These are phyloP conservation scores for Tetraneura akinire DNA, from an alignment of 1,140 invertebrate species.

Conservation along the genomic window DNA sequence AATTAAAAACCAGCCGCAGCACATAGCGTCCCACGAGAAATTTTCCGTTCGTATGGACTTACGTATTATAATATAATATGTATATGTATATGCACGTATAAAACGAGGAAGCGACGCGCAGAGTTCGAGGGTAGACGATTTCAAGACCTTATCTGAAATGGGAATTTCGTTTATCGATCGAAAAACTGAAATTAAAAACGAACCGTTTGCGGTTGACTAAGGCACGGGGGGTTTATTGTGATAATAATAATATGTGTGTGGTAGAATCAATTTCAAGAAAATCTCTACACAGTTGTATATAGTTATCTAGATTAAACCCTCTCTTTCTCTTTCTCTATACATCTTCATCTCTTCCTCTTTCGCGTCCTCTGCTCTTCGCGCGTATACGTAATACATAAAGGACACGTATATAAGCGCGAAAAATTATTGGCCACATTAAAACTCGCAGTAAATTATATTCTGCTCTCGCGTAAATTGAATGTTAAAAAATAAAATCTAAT, in stretches of 20 bases:
- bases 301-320: too few species aligned
- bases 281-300: too few species aligned
- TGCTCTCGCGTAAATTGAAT: neutral
- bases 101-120: neutral
- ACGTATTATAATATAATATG: neutral
- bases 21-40: conserved; percentile 39
- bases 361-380: neutral
- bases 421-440: neutral
- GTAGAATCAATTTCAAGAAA: conserved; percentile 10
- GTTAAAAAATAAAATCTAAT: conserved; percentile 8
- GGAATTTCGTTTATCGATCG: conserved; percentile 40
- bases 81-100: neutral
- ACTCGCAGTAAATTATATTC: neutral
- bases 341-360: too few species aligned
- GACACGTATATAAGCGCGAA: neutral
- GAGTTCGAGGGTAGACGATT: neutral
- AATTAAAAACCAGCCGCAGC: conserved; percentile 49
- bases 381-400: too few species aligned
- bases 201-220: neutral
- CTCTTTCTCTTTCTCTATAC: too few species aligned
- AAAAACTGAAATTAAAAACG: conserved; percentile 39
- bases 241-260: neutral
- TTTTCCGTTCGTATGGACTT: neutral
- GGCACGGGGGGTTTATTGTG: too few species aligned
- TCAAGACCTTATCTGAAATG: conserved; percentile 23